Evolutionary conservation across 2,113 vertebrate genomes (phyloP).

Genomic region (Gobius niger): DNA sequence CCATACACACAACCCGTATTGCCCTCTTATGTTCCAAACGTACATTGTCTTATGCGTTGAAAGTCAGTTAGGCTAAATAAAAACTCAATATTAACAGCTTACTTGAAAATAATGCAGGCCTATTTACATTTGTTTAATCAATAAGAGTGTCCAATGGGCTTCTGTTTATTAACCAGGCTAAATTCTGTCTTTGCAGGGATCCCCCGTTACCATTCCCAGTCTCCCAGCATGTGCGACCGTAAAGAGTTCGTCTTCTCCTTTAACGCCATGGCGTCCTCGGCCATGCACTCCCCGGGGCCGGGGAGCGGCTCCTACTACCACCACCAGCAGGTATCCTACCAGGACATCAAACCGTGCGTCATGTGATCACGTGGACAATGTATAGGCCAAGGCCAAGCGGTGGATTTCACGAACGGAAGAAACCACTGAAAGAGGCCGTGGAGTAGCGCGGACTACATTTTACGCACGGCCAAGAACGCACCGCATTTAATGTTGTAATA

Average conservation of each 20-base stretch:
- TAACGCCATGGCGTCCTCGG: constrained; percentile 97
- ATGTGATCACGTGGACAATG: constrained; percentile 81
- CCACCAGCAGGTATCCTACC: constrained; percentile 97
- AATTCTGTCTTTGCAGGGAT: constrained; percentile 78
- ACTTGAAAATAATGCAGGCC: too few species aligned
- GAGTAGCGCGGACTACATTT: constrained; percentile 53
- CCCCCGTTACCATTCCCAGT: constrained; percentile 95
- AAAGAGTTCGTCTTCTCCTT: constrained; percentile 99
- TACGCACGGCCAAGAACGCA: constrained; percentile 37
- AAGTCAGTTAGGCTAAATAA: neutral
- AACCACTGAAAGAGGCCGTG: constrained; percentile 55
- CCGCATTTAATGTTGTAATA: constrained; percentile 37
- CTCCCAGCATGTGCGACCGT: constrained; percentile 96
- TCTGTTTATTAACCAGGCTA: too few species aligned
- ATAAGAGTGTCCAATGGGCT: too few species aligned
- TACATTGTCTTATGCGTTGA: neutral
- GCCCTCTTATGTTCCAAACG: too few species aligned
- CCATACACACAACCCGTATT: too few species aligned
- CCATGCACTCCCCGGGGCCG: constrained; percentile 90
- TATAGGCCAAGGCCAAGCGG: constrained; percentile 36
- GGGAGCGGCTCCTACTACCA: constrained; percentile 93
- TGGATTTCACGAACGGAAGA: constrained; percentile 25
- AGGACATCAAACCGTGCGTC: constrained; percentile 98
- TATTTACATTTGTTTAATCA: too few species aligned
- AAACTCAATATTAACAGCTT: too few species aligned